These are phyloP conservation scores for Dasyornis broadbenti DNA, from an alignment of 2,113 vertebrate genomes.

Conservation along the genomic window DNA sequence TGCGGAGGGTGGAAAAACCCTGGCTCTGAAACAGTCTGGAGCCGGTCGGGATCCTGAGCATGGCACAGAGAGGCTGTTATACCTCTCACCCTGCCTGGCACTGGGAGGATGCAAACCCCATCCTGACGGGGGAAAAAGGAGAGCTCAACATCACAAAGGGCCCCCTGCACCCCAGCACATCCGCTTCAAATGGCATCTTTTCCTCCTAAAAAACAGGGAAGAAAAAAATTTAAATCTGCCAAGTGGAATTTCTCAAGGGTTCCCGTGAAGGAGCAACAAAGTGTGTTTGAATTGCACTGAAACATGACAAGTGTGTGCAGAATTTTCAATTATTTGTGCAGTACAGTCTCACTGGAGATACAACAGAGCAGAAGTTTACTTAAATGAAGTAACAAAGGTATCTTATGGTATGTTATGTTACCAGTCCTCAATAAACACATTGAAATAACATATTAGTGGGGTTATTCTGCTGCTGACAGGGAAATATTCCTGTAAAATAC, in stretches of 20 bases:
- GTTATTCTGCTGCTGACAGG: background rate
- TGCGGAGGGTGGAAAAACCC: background rate
- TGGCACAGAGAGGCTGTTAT: background rate
- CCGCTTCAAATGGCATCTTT: accelerated
- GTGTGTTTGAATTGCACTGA: background rate
- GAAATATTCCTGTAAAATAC: background rate
- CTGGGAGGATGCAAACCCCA: background rate
- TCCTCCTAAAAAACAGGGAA: background rate
- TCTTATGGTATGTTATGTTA: background rate
- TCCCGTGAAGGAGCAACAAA: background rate
- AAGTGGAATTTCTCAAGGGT: background rate
- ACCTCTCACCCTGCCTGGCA: accelerated
- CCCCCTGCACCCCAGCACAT: too few species aligned
- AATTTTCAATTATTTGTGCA: background rate
- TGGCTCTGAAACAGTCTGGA: background rate
- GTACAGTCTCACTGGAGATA: background rate
- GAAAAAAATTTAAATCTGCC: background rate
- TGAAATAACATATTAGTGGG: accelerated
- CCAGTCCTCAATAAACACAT: background rate
- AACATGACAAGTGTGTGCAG: accelerated
- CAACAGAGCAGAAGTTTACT: background rate
- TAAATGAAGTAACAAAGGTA: background rate
- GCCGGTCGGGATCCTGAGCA: background rate
- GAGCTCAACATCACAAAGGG: background rate
- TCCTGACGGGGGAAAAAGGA: background rate